phyloP scores from a whole-genome alignment of 2,113 vertebrate species.

The Amblyopsis rosae region DNA sequence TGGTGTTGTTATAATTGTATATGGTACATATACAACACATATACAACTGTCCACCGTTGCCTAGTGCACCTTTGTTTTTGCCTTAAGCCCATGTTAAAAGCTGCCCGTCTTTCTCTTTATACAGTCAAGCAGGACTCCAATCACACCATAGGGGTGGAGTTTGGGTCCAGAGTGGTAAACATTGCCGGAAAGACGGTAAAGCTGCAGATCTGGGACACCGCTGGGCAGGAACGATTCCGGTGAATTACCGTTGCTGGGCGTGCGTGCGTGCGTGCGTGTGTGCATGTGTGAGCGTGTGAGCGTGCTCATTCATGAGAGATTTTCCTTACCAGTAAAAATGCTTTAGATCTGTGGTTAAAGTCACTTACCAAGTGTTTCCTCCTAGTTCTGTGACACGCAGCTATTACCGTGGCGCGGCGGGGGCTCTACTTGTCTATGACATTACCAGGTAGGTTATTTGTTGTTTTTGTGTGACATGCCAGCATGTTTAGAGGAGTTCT shows the following conservation, averaged over 20 bases:
- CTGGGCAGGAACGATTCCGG: slow-evolving; percentile 92
- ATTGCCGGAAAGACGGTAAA: slow-evolving; percentile 92
- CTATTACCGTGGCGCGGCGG: slow-evolving; percentile 91
- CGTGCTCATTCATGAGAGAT: neutral
- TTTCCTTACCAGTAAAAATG: neutral
- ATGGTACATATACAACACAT: no score
- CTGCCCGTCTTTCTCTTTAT: neutral
- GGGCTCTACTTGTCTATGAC: slow-evolving; percentile 90
- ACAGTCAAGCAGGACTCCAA: slow-evolving; percentile 94
- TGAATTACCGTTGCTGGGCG: slow-evolving; percentile 46
- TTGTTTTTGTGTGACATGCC: no score
- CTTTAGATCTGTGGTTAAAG: neutral
- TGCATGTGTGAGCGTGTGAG: no score
- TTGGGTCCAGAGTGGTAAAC: slow-evolving; percentile 90
- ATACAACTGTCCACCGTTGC: no score
- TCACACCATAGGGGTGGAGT: slow-evolving; percentile 94
- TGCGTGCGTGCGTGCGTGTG: no score
- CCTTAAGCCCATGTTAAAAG: no score
- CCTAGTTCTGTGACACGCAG: slow-evolving; percentile 89
- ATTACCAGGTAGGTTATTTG: slow-evolving; percentile 83
- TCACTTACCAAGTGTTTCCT: slow-evolving; percentile 4
- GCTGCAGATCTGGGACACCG: slow-evolving; percentile 95
- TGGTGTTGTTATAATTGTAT: no score
- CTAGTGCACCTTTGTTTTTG: neutral
- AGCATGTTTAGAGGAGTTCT: no score